Evolutionary conservation across 2,888 invertebrate species (phyloP), one percentile per base, ranked within the genome.

Genomic region (Ramazzottius varieornatus): DNA sequence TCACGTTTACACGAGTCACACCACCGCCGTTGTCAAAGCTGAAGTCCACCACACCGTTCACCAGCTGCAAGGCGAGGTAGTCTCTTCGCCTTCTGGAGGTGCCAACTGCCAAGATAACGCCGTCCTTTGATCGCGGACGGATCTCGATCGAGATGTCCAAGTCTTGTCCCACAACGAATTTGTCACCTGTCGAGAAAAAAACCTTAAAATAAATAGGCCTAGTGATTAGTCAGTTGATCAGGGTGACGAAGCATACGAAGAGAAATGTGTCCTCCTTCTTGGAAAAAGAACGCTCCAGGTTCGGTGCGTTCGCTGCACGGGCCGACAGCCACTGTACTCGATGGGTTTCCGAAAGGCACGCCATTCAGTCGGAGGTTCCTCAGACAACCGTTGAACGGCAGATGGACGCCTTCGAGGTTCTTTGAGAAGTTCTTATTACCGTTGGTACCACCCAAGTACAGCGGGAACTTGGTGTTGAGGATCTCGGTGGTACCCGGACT

Each of bases 31-130:
- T 68, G 64, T 72, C 70, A 67, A 69, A 74, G 2, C 72, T 68
- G 69, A 74, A 71, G 66, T 72, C 70, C 65, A 80, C 82, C 66
- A 84, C 82, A 68, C 93, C 92, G 70, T 91, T 83, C 1, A 87
- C 79, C 79, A 96, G 80, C 75, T 96, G 91, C 65, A 96, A 78
- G 0, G 91, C 81, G 69, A 94, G 78, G 75, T 83, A 92, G 72
- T 93, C 89, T 46, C 73, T 72, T 24, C 69, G 69, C 63, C 70
- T 69, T 20, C 68, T 67, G 66, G 81, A 82, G 69, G 79, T 82
- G 24, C 88, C 88, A 1, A 89, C 88, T 1, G 89, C 84, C 69
- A 92, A 80, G 63, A 98, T 76, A 32, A 94, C 80, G 1, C 94
- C 96, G 1, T 86, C 84, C 2, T 83, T 81, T 69, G 84, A 83